Base-by-base conservation (phyloP, 1,140 invertebrate genomes). In the Mylabris phalerata region DNA sequence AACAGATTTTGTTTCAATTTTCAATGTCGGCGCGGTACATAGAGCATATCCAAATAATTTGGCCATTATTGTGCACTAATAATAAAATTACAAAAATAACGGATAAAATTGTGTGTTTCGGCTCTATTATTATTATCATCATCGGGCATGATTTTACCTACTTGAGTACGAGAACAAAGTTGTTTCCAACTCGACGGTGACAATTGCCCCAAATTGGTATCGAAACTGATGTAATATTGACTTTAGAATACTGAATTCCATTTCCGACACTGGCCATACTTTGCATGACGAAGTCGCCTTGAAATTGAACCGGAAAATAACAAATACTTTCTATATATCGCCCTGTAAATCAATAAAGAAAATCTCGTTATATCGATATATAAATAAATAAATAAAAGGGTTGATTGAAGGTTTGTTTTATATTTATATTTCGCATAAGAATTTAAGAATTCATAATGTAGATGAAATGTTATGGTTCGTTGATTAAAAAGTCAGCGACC, bases 161-260 rank as follows among this genome's bases (percentile, higher is more conserved):
- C 82, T 77, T 82, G 73, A 84, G 80, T 60, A 79, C 80, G 27
- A 87, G 75, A 40, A 87, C 77, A 57, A 86, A 81, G 64, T 83
- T 84, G 67, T 83, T 80, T 40, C 79, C 82, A 42, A 82, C 73
- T 47, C 80, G 75, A 59, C 75, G 75, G 64, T 85, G 80, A 61
- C 85, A 87, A 55, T 78, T 78, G 3, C 85, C 85, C 84, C 84
- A 87, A 38, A 84, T 81, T 6, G 84, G 82, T 63, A 86, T 85
- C 9, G 83, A 76, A 61, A 83, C 83, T 50, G 76, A 79, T 25
- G 80, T 82, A 48, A 87, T 82, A 62, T 80, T 84, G 44, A 87
- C 75, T 46, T 77, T 71, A 24, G 81, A 82, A 67, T 86, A 86
- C 57, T 81, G 79, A 49, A 85, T 78, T 38, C 75, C 76, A 41